Percentiles rank a stretch among this genome's conserved stretches.
phyloP scores from a whole-genome alignment of 2,797 vertebrate genomes.

The Eleutherodactylus coqui region DNA sequence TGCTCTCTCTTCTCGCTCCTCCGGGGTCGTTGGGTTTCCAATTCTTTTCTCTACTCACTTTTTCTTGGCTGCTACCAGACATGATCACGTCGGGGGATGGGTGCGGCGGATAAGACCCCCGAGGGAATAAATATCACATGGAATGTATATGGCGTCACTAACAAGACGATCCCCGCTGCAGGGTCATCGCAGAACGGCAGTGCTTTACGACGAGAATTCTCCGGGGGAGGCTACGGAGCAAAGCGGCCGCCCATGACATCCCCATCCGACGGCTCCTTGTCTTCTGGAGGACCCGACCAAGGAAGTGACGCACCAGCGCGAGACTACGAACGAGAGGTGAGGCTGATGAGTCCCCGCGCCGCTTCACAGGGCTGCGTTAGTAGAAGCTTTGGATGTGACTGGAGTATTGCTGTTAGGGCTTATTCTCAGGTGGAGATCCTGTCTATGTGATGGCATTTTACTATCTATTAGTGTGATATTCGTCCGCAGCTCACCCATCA shows the following conservation, averaged over 20 bases:
- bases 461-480: too few relatives aligned
- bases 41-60: too few relatives aligned
- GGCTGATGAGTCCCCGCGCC: too few relatives aligned
- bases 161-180: too few relatives aligned
- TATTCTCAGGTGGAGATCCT: too few relatives aligned
- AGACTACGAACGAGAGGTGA: constrained; percentile 95
- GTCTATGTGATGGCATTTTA: too few relatives aligned
- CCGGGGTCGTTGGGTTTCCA: too few relatives aligned
- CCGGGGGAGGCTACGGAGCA: constrained; percentile 87
- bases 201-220: constrained; percentile 89
- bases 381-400: not conserved
- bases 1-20: too few relatives aligned
- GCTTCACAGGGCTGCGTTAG: too few relatives aligned
- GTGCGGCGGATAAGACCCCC: not conserved
- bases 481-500: too few relatives aligned
- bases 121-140: not conserved
- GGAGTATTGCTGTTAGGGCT: not conserved
- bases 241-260: constrained; percentile 94
- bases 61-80: too few relatives aligned
- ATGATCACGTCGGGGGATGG: too few relatives aligned
- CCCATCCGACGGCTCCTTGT: constrained; percentile 94
- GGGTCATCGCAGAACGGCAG: constrained; percentile 95
- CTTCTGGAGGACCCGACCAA: constrained; percentile 93
- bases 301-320: constrained; percentile 86
- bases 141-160: not conserved